Conservation (phyloP, 2,888 invertebrate species). For the Cylloceria caligata region DNA sequence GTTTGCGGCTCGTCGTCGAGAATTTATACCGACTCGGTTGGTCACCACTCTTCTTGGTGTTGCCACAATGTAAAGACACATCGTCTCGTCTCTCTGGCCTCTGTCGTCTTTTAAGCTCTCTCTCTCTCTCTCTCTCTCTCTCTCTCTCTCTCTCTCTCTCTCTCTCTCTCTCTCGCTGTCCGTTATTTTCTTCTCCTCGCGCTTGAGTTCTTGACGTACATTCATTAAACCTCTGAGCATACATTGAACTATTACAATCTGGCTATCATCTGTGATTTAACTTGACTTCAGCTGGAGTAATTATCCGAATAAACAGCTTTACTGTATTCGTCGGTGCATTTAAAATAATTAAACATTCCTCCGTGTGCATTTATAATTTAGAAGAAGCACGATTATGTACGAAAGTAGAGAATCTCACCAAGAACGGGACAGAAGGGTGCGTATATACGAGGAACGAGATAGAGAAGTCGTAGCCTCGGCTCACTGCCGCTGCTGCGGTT, state of each 20-base stretch:
- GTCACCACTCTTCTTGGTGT: constrained; percentile 59
- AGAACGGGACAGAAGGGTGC: constrained; percentile 42
- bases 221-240: neutral
- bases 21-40: constrained; percentile 67
- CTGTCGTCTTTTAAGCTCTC: neutral
- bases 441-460: constrained; percentile 42
- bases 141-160: neutral
- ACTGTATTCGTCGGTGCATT: neutral
- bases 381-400: neutral
- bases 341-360: neutral
- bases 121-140: neutral
- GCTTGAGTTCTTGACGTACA: neutral
- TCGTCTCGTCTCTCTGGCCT: neutral
- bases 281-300: neutral
- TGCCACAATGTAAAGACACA: constrained; percentile 54
- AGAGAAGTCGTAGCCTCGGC: constrained; percentile 65
- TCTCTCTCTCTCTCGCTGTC: neutral
- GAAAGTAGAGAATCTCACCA: constrained; percentile 40
- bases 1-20: constrained; percentile 56
- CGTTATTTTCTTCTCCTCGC: no score
- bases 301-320: neutral
- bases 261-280: neutral
- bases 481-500: constrained; percentile 80
- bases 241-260: neutral
- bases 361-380: neutral